Percentiles rank a stretch among this genome's conserved stretches.
Evolutionary conservation across 2,888 invertebrate genomes (phyloP).

Genomic region (Aelia acuminata): DNA sequence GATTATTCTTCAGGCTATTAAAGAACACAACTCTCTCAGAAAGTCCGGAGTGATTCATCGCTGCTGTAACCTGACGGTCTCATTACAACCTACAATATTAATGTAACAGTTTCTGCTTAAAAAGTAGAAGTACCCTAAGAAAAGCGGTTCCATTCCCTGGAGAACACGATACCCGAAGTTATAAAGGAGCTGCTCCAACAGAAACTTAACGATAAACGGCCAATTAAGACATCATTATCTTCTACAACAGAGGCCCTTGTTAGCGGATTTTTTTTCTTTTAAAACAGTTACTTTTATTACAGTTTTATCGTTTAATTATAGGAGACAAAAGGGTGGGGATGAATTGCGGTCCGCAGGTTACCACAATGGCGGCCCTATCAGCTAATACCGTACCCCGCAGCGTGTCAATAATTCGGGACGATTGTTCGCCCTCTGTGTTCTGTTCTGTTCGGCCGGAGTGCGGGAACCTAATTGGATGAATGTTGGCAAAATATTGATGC

Average conservation of each 20-base stretch:
- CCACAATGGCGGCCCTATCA: not conserved
- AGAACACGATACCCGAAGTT: not conserved
- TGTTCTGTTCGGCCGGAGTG: not conserved
- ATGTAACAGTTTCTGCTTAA: not conserved
- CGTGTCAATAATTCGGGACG: not conserved
- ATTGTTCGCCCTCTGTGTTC: no score
- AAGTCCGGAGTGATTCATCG: no score
- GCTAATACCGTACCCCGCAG: not conserved
- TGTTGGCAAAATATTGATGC: constrained; percentile 16
- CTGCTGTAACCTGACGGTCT: not conserved
- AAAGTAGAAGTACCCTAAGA: not conserved
- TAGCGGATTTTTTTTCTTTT: constrained; percentile 1
- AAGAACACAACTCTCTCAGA: no score
- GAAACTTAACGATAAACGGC: constrained; percentile 24
- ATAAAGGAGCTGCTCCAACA: not conserved
- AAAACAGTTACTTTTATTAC: not conserved
- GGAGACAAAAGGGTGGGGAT: not conserved
- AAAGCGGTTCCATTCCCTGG: not conserved
- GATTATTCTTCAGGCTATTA: no score
- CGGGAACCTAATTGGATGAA: not conserved
- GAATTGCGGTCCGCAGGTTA: not conserved
- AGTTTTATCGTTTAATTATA: constrained; percentile 11
- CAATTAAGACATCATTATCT: not conserved
- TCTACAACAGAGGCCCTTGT: not conserved
- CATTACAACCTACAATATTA: not conserved